Evolutionary conservation across 2,888 invertebrate genomes (phyloP).

Genomic region (Platycheirus rosarum): DNA sequence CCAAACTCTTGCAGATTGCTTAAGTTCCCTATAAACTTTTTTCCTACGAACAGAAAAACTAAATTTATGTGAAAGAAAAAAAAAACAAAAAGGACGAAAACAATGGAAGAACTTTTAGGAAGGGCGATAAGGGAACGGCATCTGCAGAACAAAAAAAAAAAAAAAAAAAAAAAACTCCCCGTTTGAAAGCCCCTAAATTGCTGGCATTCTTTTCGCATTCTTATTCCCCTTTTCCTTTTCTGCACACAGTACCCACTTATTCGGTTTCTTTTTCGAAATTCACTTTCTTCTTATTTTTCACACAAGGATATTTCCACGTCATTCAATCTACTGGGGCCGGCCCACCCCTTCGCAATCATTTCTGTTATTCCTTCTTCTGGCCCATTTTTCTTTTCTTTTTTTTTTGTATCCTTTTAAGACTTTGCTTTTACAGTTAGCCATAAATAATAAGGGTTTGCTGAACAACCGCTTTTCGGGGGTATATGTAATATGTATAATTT

Average conservation of each 20-base stretch:
- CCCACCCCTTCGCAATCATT: constrained; percentile 3
- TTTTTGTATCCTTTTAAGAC: too few species aligned
- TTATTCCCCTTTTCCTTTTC: constrained; percentile 6
- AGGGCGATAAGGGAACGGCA: constrained; percentile 56
- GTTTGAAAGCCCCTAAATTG: constrained; percentile 66
- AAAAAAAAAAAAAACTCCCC: too few species aligned
- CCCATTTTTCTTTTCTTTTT: constrained; percentile 54
- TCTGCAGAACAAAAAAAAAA: constrained; percentile 22
- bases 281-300: constrained; percentile 66
- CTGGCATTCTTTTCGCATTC: constrained; percentile 72
- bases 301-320: constrained; percentile 68
- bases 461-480: constrained; percentile 69
- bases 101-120: constrained; percentile 39
- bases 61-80: constrained; percentile 27
- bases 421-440: constrained; percentile 69
- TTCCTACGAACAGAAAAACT: too few species aligned
- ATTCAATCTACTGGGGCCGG: constrained; percentile 25
- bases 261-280: constrained; percentile 41
- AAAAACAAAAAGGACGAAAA: constrained; percentile 19
- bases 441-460: constrained; percentile 73
- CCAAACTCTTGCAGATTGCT: constrained; percentile 53
- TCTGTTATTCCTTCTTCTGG: constrained; percentile 24
- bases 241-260: not conserved
- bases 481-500: constrained; percentile 73
- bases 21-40: too few species aligned